phyloP scores from a whole-genome alignment of 92 coral and sea anemone species.

The Epizoanthus scotinus region DNA sequence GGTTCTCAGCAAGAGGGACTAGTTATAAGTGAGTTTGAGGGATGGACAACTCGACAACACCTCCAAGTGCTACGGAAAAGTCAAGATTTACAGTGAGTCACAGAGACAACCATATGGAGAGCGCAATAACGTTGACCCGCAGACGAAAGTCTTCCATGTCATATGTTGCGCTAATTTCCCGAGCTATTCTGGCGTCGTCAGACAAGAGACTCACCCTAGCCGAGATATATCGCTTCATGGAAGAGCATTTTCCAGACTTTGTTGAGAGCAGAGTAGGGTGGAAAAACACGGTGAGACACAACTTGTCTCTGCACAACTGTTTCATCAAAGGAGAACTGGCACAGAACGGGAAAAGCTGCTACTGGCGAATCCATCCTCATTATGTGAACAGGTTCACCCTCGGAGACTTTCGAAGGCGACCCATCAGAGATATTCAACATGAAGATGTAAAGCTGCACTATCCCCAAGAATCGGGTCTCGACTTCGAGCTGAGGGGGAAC shows the following conservation, averaged over 20 bases:
- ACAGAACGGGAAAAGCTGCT: conserved; percentile 72
- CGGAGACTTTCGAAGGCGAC: conserved; percentile 70
- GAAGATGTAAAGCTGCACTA: background rate
- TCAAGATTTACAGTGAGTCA: conserved; percentile 3
- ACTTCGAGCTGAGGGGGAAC: conserved; percentile 5
- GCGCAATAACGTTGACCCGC: conserved; percentile 9
- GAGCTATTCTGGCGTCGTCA: conserved; percentile 70
- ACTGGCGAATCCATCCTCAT: conserved; percentile 79
- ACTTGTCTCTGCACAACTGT: conserved; percentile 85
- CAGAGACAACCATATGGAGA: conserved; percentile 2
- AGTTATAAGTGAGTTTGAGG: background rate
- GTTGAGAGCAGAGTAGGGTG: conserved; percentile 78
- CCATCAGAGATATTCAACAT: conserved; percentile 38
- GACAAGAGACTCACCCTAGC: conserved; percentile 66
- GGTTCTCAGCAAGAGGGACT: background rate
- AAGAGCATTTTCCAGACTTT: conserved; percentile 62
- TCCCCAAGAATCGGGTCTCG: background rate
- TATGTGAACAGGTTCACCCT: conserved; percentile 65
- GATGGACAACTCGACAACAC: background rate
- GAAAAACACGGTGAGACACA: conserved; percentile 97
- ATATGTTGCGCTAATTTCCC: conserved; percentile 74
- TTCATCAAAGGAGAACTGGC: conserved; percentile 80
- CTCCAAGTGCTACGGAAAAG: background rate
- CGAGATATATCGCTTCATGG: conserved; percentile 75
- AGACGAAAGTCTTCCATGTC: conserved; percentile 64